Evolutionary conservation across 2,113 vertebrate species (phyloP), one percentile per base, ranked within the genome.

Genomic region (Cebidichthys violaceus): DNA sequence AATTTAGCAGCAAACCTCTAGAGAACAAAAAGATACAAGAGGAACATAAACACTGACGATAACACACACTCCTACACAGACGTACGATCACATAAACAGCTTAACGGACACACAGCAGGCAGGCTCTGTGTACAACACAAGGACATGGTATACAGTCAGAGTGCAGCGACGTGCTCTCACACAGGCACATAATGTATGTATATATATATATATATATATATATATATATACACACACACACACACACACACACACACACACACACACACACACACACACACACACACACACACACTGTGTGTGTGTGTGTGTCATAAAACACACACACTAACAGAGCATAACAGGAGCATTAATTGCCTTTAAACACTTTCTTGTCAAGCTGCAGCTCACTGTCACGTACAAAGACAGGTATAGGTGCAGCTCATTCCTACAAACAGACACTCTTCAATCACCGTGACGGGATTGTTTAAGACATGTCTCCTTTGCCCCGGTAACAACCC

Each of bases 401-500:
- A 69, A 43, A 83, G 75, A 75, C 35, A 2, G 83, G 80, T 54
- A 77, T 72, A 50, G 62, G 61, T 29, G 55, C 41, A 79, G 79
- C 89, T 82, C 70, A 64, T 82, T 88, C 79, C 52, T 77, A 17
- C 60, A 83, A 45, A 73, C 45, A 74, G 65, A 81, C 64, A 78
- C 77, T 76, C 65, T 83, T 92, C 78, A 90, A 70, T 90, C 82
- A 81, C 87, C 14, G 67, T 89, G 86, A 92, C 37, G 1, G 81
- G 88, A 85, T 86, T 88, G 67, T 90, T 92, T 89, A 89, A 89
- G 81, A 75, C 82, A 75, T 81, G 50, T 85, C 50, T 72, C 67
- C 41, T 92, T 92, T 90, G 86, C 92, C 87, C 50, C 64, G 88
- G 90, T 79, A 90, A 92, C 88, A 31, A 29, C 35, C 10, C 10